phyloP scores from a whole-genome alignment of 2,797 vertebrate genomes.

The Sebastes trivittatus region DNA sequence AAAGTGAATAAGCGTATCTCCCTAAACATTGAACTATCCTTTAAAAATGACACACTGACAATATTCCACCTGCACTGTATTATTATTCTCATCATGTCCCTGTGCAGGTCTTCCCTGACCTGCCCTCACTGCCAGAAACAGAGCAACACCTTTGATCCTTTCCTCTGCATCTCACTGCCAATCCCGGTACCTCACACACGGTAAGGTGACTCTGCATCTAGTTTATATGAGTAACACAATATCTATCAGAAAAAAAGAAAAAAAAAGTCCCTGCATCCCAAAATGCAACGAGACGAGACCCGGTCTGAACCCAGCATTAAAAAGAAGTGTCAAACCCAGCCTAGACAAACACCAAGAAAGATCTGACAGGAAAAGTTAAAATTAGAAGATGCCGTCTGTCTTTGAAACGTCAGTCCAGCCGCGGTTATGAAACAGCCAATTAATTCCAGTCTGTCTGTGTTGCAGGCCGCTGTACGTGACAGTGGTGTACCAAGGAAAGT shows the following conservation, averaged over 20 bases:
- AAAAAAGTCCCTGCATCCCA: slow-evolving; percentile 8
- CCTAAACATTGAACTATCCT: not conserved
- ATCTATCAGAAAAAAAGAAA: not conserved
- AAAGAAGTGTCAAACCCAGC: slow-evolving; percentile 25
- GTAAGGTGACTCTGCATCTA: slow-evolving; percentile 49
- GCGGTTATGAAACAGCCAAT: slow-evolving; percentile 47
- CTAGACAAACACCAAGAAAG: slow-evolving; percentile 3
- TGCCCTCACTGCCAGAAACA: slow-evolving; percentile 99
- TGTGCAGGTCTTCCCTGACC: slow-evolving; percentile 92
- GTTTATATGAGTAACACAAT: slow-evolving; percentile 15
- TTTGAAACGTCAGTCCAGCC: slow-evolving; percentile 32
- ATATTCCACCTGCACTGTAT: not conserved
- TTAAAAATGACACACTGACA: not conserved
- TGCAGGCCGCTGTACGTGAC: slow-evolving; percentile 94
- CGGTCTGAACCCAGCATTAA: slow-evolving; percentile 19
- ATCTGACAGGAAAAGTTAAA: slow-evolving; percentile 62
- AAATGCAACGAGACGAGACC: slow-evolving; percentile 8
- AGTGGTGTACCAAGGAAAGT: slow-evolving; percentile 96
- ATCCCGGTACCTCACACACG: slow-evolving; percentile 90
- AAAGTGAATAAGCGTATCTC: not conserved
- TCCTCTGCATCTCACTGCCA: slow-evolving; percentile 98
- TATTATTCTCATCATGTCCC: slow-evolving; percentile 20
- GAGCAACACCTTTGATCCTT: slow-evolving; percentile 99
- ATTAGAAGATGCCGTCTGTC: slow-evolving; percentile 49
- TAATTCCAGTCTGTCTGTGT: slow-evolving; percentile 35